Percentiles rank a stretch among this genome's conserved stretches.
phyloP scores from a whole-genome alignment of 2,888 invertebrate genomes.

The Arrhopalites spinosus region DNA sequence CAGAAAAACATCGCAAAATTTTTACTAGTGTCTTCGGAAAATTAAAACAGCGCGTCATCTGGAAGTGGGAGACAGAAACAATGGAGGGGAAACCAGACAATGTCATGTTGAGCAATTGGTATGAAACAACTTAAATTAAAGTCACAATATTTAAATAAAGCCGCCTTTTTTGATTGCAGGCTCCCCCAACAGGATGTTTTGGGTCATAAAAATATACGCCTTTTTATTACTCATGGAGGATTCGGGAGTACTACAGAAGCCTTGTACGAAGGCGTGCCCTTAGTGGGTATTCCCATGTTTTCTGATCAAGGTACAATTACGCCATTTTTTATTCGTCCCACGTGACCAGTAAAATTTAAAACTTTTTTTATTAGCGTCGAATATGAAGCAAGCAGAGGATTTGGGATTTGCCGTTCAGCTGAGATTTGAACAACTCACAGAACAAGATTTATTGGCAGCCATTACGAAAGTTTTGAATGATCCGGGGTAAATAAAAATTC shows the following conservation, averaged over 20 bases:
- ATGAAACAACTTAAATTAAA: slow-evolving; percentile 60
- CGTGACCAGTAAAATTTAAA: too few species aligned
- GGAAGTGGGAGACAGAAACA: slow-evolving; percentile 23
- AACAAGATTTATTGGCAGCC: neutral
- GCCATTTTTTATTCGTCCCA: too few species aligned
- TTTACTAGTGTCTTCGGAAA: slow-evolving; percentile 11
- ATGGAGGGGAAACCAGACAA: slow-evolving; percentile 12
- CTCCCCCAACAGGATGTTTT: neutral
- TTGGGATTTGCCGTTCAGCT: neutral
- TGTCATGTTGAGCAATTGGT: slow-evolving; percentile 12
- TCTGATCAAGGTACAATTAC: too few species aligned
- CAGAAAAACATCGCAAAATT: neutral
- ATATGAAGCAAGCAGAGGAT: neutral
- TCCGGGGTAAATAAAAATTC: neutral
- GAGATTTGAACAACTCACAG: neutral
- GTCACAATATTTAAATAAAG: too few species aligned
- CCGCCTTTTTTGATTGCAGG: neutral
- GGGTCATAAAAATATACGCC: neutral
- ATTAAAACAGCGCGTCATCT: slow-evolving; percentile 6
- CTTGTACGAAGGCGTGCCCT: slow-evolving; percentile 69
- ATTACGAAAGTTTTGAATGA: neutral
- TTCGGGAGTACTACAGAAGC: slow-evolving; percentile 73
- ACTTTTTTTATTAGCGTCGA: too few species aligned
- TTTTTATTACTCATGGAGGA: slow-evolving; percentile 74
- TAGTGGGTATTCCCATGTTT: slow-evolving; percentile 59